Base-by-base conservation (phyloP, 2,113 vertebrate genomes). In the Chroicocephalus ridibundus region DNA sequence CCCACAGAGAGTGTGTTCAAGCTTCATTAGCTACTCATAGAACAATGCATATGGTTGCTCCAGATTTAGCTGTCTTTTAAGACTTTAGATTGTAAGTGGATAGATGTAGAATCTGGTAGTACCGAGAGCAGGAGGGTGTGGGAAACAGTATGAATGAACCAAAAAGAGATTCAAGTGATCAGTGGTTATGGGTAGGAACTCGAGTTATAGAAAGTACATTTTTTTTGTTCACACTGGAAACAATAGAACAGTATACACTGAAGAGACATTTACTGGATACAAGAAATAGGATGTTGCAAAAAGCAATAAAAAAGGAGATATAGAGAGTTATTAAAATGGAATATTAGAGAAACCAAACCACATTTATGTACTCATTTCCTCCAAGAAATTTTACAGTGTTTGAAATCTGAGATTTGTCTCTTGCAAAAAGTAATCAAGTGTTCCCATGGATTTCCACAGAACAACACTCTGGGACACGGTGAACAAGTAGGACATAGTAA, bases 271-370 rank as follows among this genome's bases (percentile, higher is more conserved):
- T 90, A 90, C 6, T 91, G 88, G 62, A 94, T 31, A 64, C 29
- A 92, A 91, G 70, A 96, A 95, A 85, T 91, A 69, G 3, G 25
- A 95, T 95, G 61, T 31, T 93, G 72, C 65, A 78, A 94, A 84
- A 94, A 95, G 32, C 85, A 94, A 90, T 85, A 58, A 90, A 91
- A 92, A 93, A 80, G 55, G 42, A 92, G 65, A 81, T 92, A 29
- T 0, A 32, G 16, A 52, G 52, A 92, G 29, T 86, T 94, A 91
- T 75, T 96, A 87, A 91, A 95, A 93, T 76, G 15, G 62, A 77
- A 62, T 93, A 76, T 55, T 87, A 77, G 64, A 93, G 75, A 93
- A 92, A 62, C 38, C 62, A 89, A 92, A 94, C 55, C 68, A 89
- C 5, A 26, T 93, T 94, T 86, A 74, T 49, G 20, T 82, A 71